A percentile compares a stretch with the other conserved stretches of the same genome.
These are phyloP conservation scores for Bombus soroeensis DNA, from an alignment of 1,140 invertebrate species.

Conservation along the genomic window DNA sequence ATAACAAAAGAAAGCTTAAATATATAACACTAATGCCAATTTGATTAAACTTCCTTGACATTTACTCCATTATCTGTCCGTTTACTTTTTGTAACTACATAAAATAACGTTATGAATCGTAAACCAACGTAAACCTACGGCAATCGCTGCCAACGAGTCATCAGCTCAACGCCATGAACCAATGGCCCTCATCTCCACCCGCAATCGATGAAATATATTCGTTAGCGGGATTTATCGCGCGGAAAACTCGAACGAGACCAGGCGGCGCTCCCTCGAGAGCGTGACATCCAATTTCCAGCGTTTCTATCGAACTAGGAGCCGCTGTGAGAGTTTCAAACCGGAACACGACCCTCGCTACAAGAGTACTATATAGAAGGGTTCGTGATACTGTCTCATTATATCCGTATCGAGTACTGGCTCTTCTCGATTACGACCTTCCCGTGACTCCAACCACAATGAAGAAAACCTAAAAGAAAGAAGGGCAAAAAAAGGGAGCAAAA, in stretches of 20 bases:
- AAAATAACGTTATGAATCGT: too few relatives aligned
- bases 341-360: neutral
- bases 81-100: too few relatives aligned
- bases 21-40: too few relatives aligned
- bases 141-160: neutral
- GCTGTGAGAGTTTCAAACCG: neutral
- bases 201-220: constrained; percentile 31
- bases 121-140: too few relatives aligned
- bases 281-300: constrained; percentile 52
- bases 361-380: constrained; percentile 17
- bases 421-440: neutral
- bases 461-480: neutral
- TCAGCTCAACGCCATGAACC: neutral
- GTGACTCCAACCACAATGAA: neutral
- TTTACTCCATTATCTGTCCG: too few relatives aligned
- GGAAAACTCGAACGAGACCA: constrained; percentile 20
- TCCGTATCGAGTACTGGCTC: neutral
- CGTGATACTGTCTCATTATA: constrained; percentile 50
- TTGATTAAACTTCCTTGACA: too few relatives aligned
- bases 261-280: constrained; percentile 9
- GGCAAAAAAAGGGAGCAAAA: neutral
- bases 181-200: too few relatives aligned
- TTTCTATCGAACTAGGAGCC: constrained; percentile 26
- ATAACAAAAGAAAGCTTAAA: too few relatives aligned
- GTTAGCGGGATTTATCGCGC: constrained; percentile 54